Percentiles rank a stretch among this genome's conserved stretches.
phyloP scores from a whole-genome alignment of 2,888 invertebrate species.

The Morinoia aosen region DNA sequence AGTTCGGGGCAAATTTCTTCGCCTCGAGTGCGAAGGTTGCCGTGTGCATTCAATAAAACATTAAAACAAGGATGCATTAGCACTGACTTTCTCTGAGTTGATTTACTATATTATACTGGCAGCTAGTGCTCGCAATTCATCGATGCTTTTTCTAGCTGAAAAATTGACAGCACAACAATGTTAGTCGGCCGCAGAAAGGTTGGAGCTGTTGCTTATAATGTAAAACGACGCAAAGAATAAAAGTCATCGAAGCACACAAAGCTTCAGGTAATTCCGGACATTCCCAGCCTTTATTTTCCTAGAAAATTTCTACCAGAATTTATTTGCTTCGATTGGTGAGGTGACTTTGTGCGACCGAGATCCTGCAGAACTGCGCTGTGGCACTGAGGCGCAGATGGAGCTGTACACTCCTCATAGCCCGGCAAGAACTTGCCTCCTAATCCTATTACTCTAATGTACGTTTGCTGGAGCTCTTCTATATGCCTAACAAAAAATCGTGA shows the following conservation, averaged over 20 bases:
- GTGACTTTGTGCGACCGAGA: background rate
- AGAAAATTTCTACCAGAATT: background rate
- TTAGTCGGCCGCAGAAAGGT: background rate
- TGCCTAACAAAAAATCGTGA: constrained; percentile 23
- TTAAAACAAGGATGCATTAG: too few relatives aligned
- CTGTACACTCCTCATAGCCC: background rate
- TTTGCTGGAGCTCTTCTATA: constrained; percentile 35
- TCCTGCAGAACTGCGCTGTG: background rate
- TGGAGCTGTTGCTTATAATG: background rate
- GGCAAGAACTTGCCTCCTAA: constrained; percentile 25
- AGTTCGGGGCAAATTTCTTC: too few relatives aligned
- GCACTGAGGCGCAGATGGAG: background rate
- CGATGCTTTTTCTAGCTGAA: too few relatives aligned
- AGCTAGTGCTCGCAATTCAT: too few relatives aligned
- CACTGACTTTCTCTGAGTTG: too few relatives aligned
- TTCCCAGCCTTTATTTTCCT: background rate
- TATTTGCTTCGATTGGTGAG: constrained; percentile 17
- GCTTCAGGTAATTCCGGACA: background rate
- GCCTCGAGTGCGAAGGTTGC: too few relatives aligned
- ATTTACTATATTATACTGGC: too few relatives aligned
- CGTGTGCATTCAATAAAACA: too few relatives aligned
- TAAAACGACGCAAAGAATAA: background rate
- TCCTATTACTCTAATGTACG: constrained; percentile 46
- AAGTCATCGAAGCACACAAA: background rate
- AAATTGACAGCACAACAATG: too few relatives aligned